Evolutionary conservation across 1,140 invertebrate species (phyloP).

Genomic region (Zaprionus nigranus): DNA sequence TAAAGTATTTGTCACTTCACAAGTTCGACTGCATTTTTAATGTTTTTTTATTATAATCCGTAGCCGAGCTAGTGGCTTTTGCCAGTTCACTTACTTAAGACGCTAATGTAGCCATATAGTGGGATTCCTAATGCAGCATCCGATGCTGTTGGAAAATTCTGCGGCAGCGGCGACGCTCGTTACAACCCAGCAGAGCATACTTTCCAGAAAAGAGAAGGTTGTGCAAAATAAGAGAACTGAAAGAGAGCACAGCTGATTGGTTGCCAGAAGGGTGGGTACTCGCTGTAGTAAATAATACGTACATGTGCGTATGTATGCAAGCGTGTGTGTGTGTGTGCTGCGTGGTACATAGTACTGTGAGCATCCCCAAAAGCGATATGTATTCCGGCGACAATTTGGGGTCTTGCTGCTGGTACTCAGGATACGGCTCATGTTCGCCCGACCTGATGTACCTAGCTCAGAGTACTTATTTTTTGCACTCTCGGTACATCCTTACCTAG

Average conservation of each 20-base stretch:
- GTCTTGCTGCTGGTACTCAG: constrained; percentile 43
- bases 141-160: background rate
- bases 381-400: constrained; percentile 65
- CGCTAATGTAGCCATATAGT: constrained; percentile 10
- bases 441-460: constrained; percentile 31
- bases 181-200: background rate
- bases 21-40: background rate
- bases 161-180: background rate
- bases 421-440: constrained; percentile 16
- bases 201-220: constrained; percentile 15
- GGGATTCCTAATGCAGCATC: constrained; percentile 1
- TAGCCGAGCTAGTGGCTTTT: background rate
- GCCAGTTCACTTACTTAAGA: constrained; percentile 8
- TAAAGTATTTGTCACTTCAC: background rate
- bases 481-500: background rate
- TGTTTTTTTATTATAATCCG: background rate
- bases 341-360: constrained; percentile 63
- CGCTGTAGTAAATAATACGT: constrained; percentile 55
- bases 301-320: constrained; percentile 10
- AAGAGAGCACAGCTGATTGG: constrained; percentile 52
- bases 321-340: background rate
- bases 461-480: constrained; percentile 7
- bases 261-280: constrained; percentile 62
- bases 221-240: constrained; percentile 36
- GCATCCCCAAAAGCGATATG: constrained; percentile 82